phyloP scores from a whole-genome alignment of 1,140 invertebrate genomes.

The Drosophila seguyi region DNA sequence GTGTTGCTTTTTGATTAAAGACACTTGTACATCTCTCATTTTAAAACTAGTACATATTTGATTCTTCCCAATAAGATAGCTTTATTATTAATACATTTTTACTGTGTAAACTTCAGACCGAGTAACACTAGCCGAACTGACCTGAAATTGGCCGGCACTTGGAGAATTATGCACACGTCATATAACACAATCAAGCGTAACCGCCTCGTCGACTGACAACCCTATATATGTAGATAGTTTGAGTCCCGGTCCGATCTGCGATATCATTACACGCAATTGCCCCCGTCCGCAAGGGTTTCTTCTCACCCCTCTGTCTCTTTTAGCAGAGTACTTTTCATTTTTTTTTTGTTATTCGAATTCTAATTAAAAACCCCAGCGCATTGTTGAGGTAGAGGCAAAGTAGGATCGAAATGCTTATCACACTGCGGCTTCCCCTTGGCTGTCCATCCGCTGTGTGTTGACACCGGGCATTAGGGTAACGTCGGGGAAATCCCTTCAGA shows the following conservation, averaged over 20 bases:
- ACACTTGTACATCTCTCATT: no score
- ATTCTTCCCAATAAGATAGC: neutral
- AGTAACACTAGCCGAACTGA: slow-evolving; percentile 4
- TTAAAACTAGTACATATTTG: neutral
- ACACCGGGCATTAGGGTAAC: slow-evolving; percentile 70
- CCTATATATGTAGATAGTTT: slow-evolving; percentile 25
- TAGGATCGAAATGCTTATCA: slow-evolving; percentile 71
- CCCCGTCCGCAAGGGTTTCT: slow-evolving; percentile 39
- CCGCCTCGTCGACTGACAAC: slow-evolving; percentile 61
- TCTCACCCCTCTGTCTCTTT: slow-evolving; percentile 32
- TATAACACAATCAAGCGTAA: slow-evolving; percentile 80
- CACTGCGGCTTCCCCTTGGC: slow-evolving; percentile 52
- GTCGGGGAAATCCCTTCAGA: slow-evolving; percentile 68
- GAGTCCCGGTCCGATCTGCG: slow-evolving; percentile 20
- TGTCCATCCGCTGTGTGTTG: slow-evolving; percentile 56
- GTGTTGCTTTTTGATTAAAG: neutral
- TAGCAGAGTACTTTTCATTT: slow-evolving; percentile 58
- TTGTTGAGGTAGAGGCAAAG: slow-evolving; percentile 63
- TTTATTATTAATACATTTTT: neutral
- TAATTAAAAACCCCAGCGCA: slow-evolving; percentile 78
- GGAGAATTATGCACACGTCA: slow-evolving; percentile 73
- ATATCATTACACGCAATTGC: slow-evolving; percentile 78
- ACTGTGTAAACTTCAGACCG: neutral
- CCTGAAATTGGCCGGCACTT: slow-evolving; percentile 23
- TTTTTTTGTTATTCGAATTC: slow-evolving; percentile 66